These are phyloP conservation scores for Dryobates pubescens DNA, from an alignment of 2,797 vertebrate species.

Conservation along the genomic window DNA sequence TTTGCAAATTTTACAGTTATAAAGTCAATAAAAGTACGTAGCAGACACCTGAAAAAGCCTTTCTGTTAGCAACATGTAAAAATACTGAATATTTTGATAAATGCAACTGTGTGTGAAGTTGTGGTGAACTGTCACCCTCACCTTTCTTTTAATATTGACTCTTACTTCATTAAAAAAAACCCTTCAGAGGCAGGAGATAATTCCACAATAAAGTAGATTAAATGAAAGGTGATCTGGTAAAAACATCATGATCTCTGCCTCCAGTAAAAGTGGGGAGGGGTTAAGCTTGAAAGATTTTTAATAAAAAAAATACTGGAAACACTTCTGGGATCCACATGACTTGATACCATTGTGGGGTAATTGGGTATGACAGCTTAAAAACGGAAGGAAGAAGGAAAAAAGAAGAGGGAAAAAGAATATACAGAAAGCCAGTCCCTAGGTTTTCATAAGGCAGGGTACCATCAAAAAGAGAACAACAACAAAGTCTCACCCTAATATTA, in stretches of 20 bases:
- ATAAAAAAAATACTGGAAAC: conserved; percentile 6
- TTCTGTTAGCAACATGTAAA: not conserved
- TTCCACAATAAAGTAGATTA: not conserved
- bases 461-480: not conserved
- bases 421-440: conserved; percentile 39
- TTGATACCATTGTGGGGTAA: conserved; percentile 3
- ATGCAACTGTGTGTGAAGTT: not conserved
- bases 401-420: not conserved
- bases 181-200: not conserved
- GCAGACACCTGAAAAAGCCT: not conserved
- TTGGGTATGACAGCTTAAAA: not conserved
- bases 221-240: not conserved
- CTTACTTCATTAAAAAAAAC: not conserved
- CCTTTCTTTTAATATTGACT: not conserved
- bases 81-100: not conserved
- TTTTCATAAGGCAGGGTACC: conserved; percentile 43
- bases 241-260: not conserved
- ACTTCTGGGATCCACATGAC: not conserved
- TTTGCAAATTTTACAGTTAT: not conserved
- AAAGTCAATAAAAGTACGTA: not conserved
- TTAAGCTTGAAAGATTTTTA: not conserved
- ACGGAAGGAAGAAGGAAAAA: not conserved
- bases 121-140: not conserved
- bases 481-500: conserved; percentile 15
- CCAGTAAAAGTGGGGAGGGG: not conserved